Evolutionary conservation across 2,888 invertebrate species (phyloP), one percentile per base, ranked within the genome.

Genomic region (Aspidapion aeneum): DNA sequence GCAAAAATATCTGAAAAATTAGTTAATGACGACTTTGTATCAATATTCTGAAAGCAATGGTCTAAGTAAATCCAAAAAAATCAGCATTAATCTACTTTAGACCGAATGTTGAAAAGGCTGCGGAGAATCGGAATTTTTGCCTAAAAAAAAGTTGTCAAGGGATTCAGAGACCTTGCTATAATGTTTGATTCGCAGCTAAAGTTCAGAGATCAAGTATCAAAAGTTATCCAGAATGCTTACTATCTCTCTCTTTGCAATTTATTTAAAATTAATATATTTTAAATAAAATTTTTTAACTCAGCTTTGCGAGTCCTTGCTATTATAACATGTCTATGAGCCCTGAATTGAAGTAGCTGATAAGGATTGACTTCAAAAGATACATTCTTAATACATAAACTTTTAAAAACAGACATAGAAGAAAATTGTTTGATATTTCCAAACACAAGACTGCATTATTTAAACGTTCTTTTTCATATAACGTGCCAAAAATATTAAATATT

Each of bases 401-500:
- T n/a, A n/a, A n/a, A n/a, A n/a, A n/a, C n/a, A n/a, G 49, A 49
- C 49, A 52, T 18, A 3, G 54, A 7, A 52, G 18, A 18, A 52
- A 3, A 52, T 16, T 52, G 54, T 17, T 52, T 17, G 3, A 35
- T 35, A 52, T 18, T 52, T 18, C 54, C 17, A 52, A 52, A 52
- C 54, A 52, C 54, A 17, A 18, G 18, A 16, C 3, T 16, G 54
- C 54, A 17, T 18, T 16, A 18, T 52, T 52, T 7, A 3, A 52
- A 52, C 54, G 54, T 52, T 52, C 54, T 18, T 52, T 52, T 52
- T 18, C 7, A 17, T 52, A 52, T 52, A 52, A 52, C 3, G 54
- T 16, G 54, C 18, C 18, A 7, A 52, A 52, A 52, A 7, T 52
- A 16, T 52, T 52, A 18, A 52, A 52, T 52, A 52, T 7, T 35